Percentiles rank a stretch among this genome's conserved stretches.
These are phyloP conservation scores for Phymorhynchus buccinoides DNA, from an alignment of 1,140 invertebrate genomes.

Conservation along the genomic window DNA sequence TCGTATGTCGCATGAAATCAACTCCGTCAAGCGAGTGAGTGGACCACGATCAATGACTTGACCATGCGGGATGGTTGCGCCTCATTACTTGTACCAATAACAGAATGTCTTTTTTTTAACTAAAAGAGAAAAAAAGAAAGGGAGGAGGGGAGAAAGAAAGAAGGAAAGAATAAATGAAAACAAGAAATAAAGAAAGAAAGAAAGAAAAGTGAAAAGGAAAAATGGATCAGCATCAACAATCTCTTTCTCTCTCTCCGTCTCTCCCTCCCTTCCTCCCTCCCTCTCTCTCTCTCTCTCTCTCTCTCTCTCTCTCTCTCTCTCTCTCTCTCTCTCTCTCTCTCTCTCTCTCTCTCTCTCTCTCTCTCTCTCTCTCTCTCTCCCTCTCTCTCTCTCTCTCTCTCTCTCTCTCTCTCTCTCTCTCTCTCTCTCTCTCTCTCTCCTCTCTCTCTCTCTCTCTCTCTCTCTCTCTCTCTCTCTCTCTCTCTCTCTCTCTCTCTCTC, in stretches of 20 bases:
- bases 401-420: not conserved
- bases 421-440: not conserved
- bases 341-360: not conserved
- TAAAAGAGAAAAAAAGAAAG: too few species aligned
- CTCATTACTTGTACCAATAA: too few species aligned
- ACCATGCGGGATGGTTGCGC: too few species aligned
- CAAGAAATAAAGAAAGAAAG: too few species aligned
- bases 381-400: not conserved
- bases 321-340: not conserved
- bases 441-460: not conserved
- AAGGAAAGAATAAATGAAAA: too few species aligned
- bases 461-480: slow-evolving; percentile 24
- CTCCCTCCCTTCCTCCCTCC: not conserved
- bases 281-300: not conserved
- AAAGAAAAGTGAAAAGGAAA: too few species aligned
- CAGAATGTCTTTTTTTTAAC: too few species aligned
- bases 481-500: slow-evolving; percentile 22
- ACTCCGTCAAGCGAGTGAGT: too few species aligned
- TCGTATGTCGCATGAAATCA: too few species aligned
- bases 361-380: not conserved
- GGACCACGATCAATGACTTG: too few species aligned
- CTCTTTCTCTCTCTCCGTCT: not conserved
- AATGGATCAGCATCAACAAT: too few species aligned
- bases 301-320: not conserved
- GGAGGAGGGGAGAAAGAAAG: too few species aligned